phyloP scores from a whole-genome alignment of 53 echinoderm and acorn worm genomes.

The Actinopyga echinites region DNA sequence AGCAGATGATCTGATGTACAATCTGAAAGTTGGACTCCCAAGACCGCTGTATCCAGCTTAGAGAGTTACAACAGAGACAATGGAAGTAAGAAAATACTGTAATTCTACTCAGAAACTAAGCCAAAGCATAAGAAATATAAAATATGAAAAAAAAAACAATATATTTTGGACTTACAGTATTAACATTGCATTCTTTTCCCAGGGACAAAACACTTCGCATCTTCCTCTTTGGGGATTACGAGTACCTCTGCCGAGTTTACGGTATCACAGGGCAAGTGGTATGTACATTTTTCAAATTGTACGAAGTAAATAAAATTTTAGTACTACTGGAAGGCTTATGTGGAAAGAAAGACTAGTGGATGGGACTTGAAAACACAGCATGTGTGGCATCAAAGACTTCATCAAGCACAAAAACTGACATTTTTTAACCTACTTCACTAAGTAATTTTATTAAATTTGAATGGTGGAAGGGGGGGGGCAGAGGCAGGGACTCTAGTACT shows the following conservation, averaged over 20 bases:
- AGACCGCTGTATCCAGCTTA: constrained; percentile 21
- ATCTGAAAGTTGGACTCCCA: constrained; percentile 41
- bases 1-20: constrained; percentile 39
- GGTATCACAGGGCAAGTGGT: background rate
- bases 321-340: no score
- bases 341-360: no score
- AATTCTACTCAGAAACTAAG: background rate
- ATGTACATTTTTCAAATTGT: background rate
- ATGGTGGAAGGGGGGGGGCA: no score
- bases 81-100: constrained; percentile 25
- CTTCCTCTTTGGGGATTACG: background rate
- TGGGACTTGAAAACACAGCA: no score
- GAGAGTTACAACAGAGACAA: constrained; percentile 13
- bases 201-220: background rate
- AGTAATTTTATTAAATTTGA: no score
- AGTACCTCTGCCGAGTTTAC: background rate
- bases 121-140: background rate
- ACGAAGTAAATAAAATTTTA: background rate
- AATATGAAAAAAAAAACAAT: background rate
- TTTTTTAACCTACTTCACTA: no score
- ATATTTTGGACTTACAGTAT: background rate
- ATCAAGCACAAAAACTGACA: no score
- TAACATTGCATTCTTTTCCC: background rate
- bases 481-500: no score
- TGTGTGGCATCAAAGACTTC: no score